These are phyloP conservation scores for Cataglyphis altisquamis DNA, from an alignment of 2,888 invertebrate species.

Conservation along the genomic window DNA sequence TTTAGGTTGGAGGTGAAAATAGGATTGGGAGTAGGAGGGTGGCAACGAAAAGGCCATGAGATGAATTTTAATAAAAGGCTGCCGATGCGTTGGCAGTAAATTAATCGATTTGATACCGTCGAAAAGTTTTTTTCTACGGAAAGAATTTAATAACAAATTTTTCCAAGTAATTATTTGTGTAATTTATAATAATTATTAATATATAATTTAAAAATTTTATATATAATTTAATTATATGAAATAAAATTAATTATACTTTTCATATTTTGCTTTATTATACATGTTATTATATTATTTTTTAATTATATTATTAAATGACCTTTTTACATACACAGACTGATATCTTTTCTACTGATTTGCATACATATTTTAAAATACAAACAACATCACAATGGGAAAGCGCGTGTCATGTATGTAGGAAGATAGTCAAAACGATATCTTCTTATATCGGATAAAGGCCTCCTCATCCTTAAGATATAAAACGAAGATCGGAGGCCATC, in stretches of 20 bases:
- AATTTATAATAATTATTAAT: not conserved
- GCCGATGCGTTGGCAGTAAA: constrained; percentile 43
- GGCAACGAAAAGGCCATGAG: constrained; percentile 53
- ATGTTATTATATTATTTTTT: not conserved
- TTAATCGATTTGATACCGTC: constrained; percentile 35
- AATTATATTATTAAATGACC: not conserved
- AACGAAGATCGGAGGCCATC: constrained; percentile 57
- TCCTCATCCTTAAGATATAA: constrained; percentile 50
- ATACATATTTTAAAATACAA: not conserved
- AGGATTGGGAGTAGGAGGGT: constrained; percentile 19
- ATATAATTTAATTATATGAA: not conserved
- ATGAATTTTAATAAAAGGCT: constrained; percentile 70
- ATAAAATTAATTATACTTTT: not conserved
- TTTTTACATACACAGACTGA: not conserved
- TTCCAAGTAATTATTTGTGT: constrained; percentile 13
- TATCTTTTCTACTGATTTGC: not conserved
- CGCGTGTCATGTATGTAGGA: not conserved
- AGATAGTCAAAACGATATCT: not conserved
- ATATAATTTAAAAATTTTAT: not conserved
- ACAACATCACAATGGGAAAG: not conserved
- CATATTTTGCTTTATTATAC: not conserved
- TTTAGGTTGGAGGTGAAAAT: constrained; percentile 44
- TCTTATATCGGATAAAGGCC: not conserved
- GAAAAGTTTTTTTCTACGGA: constrained; percentile 2
- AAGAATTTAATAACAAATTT: constrained; percentile 27